phyloP scores from a whole-genome alignment of 2,797 vertebrate species.

The Hapalemur alaotrensis region DNA sequence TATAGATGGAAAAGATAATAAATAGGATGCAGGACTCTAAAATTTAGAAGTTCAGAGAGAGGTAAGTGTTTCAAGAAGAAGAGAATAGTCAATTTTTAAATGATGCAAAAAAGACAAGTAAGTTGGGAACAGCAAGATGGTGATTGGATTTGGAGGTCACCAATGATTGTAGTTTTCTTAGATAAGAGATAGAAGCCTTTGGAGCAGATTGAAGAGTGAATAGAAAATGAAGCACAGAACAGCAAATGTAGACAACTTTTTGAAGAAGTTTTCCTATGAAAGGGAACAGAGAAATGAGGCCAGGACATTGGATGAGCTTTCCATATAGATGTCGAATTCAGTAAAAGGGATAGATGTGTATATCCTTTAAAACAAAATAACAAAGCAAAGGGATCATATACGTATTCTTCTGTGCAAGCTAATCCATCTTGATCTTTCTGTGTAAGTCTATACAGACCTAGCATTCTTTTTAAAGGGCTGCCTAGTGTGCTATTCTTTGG shows the following conservation, averaged over 20 bases:
- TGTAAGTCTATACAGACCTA: not conserved
- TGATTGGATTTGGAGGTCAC: not conserved
- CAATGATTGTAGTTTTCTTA: not conserved
- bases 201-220: not conserved
- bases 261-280: not conserved
- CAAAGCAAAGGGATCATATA: not conserved
- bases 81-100: not conserved
- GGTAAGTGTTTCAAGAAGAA: not conserved
- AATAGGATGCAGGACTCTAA: not conserved
- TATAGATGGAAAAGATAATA: not conserved
- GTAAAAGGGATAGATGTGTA: not conserved
- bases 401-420: not conserved
- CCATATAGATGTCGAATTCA: not conserved
- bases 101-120: not conserved
- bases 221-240: not conserved
- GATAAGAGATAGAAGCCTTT: not conserved
- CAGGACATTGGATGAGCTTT: not conserved
- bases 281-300: not conserved
- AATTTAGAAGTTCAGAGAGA: conserved; percentile 11
- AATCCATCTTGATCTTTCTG: not conserved
- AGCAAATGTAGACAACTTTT: not conserved
- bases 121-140: not conserved
- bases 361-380: conserved; percentile 18
- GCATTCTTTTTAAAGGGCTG: not conserved
- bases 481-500: not conserved